Conservation (phyloP, 2,113 vertebrate genomes). For the Vicugna pacos region DNA sequence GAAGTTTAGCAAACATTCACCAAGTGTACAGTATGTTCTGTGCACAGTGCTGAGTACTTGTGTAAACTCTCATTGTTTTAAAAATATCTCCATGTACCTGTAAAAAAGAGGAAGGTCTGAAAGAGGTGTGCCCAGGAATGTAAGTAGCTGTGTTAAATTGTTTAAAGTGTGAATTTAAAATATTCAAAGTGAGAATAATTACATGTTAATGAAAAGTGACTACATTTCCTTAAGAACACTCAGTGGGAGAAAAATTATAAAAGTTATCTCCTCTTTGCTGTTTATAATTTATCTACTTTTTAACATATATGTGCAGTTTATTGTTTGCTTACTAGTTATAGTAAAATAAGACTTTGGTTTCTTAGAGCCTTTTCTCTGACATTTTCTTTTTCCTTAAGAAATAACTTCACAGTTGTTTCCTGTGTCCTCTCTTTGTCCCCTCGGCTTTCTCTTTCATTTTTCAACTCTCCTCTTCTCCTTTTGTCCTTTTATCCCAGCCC, state of each 20-base stretch:
- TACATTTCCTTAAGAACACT: not conserved
- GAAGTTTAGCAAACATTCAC: not conserved
- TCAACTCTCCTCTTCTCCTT: not conserved
- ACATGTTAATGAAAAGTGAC: not conserved
- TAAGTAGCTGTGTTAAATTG: not conserved
- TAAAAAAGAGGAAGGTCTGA: not conserved
- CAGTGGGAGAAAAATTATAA: not conserved
- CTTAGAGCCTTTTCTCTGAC: not conserved
- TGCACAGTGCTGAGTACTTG: not conserved
- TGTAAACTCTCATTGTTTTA: not conserved
- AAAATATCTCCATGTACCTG: not conserved
- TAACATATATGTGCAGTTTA: not conserved
- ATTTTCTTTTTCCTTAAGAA: conserved; percentile 7
- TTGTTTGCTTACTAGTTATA: not conserved
- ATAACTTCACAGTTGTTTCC: not conserved
- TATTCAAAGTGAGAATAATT: not conserved
- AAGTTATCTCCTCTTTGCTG: not conserved
- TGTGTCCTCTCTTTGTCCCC: not conserved
- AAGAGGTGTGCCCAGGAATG: not conserved
- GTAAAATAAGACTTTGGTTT: not conserved
- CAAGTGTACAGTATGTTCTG: not conserved
- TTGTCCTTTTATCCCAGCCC: not conserved
- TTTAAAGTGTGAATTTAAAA: not conserved
- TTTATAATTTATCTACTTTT: not conserved
- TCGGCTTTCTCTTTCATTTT: conserved; percentile 7